Base-by-base conservation (phyloP, 1,140 invertebrate species). In the Drosophila tropicalis region DNA sequence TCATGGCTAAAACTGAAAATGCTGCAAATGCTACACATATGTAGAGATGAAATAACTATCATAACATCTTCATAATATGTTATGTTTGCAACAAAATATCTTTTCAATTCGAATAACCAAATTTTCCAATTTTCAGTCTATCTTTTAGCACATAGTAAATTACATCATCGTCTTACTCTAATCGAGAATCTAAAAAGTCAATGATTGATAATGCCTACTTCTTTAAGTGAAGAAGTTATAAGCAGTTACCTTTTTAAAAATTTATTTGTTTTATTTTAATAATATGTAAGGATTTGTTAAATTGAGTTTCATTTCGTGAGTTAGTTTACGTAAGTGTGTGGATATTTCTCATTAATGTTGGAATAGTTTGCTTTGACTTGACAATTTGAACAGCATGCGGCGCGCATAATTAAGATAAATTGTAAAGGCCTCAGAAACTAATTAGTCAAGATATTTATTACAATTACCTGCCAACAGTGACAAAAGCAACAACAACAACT, bases 401-500 rank as follows among this genome's bases (percentile, higher is more conserved):
- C 39, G 61, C 41, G 68, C 79, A 74, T 82, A 86, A 86, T 89
- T 79, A 79, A 72, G 79, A 87, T 82, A 87, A 89, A 79, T 79
- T 76, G 68, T 69, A 62, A 66, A 36, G 74, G 71, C 73, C 84
- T 86, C 71, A 69, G 44, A 86, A 75, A 76, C 75, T 84, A 87
- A 87, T 87, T 87, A 87, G 83, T 78, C 72, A 70, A 70, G 57
- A 81, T 87, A 87, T 87, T 83, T 89, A 87, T 87, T 89, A 78
- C 83, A 89, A 89, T 89, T 87, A 89, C 76, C 83, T 87, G 83
- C 75, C 83, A 75, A 65, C 67, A 66, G 32, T 58, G 56, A 36
- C 56, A 58, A 39, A 17, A 54, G 29, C 25, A 51, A 34, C 19
- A 25, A 47, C 7, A 63, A 19, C 60, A 61, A 41, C 29, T 29